These are phyloP conservation scores for Rhimphoctona megacephalus DNA, from an alignment of 2,888 invertebrate genomes.

Conservation along the genomic window DNA sequence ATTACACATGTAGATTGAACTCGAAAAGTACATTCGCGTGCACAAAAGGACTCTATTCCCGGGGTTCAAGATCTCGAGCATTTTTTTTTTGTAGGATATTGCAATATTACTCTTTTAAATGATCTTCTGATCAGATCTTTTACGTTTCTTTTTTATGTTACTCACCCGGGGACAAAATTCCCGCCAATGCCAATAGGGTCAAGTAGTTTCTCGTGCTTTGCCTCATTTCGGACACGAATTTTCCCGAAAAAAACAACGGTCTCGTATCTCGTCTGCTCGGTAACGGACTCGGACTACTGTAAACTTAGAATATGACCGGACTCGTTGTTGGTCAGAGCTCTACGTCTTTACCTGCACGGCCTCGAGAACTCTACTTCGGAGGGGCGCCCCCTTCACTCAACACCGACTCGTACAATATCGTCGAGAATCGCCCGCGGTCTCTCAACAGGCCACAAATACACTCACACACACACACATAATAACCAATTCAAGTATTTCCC, in stretches of 20 bases:
- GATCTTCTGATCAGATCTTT: neutral
- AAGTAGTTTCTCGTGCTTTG: slow-evolving; percentile 62
- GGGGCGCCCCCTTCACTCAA: slow-evolving; percentile 72
- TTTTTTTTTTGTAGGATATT: neutral
- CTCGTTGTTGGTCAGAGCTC: slow-evolving; percentile 51
- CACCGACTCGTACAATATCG: slow-evolving; percentile 51
- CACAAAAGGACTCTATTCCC: neutral
- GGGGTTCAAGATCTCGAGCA: neutral
- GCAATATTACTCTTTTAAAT: neutral
- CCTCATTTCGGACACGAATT: slow-evolving; percentile 60
- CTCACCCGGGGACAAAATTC: slow-evolving; percentile 80
- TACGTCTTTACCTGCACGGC: slow-evolving; percentile 64
- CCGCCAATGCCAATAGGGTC: slow-evolving; percentile 79
- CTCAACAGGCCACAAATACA: slow-evolving; percentile 35
- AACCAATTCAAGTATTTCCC: slow-evolving; percentile 36
- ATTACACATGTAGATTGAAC: neutral
- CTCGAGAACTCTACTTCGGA: slow-evolving; percentile 69
- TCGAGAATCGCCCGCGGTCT: slow-evolving; percentile 47
- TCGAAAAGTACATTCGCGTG: neutral
- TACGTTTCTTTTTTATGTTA: slow-evolving; percentile 53
- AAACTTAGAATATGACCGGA: slow-evolving; percentile 76
- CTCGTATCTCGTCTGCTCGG: slow-evolving; percentile 76
- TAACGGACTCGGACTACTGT: slow-evolving; percentile 82
- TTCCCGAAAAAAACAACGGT: slow-evolving; percentile 62
- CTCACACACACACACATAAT: slow-evolving; percentile 44